Evolutionary conservation across 30 jellyfish, hydroid and myxozoan genomes (phyloP).

Genomic region (Chrysaora quinquecirrha): DNA sequence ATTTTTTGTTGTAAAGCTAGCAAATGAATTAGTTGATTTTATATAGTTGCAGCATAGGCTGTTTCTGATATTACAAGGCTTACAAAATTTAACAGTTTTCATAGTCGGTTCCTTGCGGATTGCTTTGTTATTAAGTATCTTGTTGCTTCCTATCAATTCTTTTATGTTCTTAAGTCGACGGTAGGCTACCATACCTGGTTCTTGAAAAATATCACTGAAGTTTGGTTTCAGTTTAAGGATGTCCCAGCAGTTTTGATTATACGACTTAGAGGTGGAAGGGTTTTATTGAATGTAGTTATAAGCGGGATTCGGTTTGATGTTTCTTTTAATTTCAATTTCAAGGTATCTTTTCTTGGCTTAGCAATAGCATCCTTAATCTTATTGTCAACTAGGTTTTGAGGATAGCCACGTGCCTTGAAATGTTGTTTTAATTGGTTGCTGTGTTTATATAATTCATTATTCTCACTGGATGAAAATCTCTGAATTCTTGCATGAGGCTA

Average conservation of each 20-base stretch:
- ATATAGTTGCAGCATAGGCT: background rate
- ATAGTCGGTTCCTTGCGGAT: background rate
- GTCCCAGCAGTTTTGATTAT: slow-evolving; percentile 1
- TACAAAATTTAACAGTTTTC: slow-evolving; percentile 7
- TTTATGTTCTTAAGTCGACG: background rate
- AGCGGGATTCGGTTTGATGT: background rate
- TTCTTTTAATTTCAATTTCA: background rate
- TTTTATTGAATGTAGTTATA: background rate
- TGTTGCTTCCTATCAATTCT: background rate
- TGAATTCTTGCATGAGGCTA: too few species aligned
- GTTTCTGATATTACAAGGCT: background rate
- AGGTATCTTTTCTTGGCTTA: background rate
- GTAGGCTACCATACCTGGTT: slow-evolving; percentile 4
- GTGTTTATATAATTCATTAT: background rate
- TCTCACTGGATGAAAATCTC: too few species aligned
- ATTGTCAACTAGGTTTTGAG: background rate
- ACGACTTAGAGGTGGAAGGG: slow-evolving; percentile 1
- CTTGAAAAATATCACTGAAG: background rate
- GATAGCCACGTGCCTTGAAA: slow-evolving; percentile 18
- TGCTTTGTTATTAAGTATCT: background rate
- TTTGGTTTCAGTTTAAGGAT: background rate
- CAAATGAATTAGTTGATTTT: background rate
- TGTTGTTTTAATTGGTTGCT: background rate
- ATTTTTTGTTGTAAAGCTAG: background rate
- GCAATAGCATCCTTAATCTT: background rate